Conservation (phyloP, 2,113 vertebrate species). For the Coptodon rendalli region DNA sequence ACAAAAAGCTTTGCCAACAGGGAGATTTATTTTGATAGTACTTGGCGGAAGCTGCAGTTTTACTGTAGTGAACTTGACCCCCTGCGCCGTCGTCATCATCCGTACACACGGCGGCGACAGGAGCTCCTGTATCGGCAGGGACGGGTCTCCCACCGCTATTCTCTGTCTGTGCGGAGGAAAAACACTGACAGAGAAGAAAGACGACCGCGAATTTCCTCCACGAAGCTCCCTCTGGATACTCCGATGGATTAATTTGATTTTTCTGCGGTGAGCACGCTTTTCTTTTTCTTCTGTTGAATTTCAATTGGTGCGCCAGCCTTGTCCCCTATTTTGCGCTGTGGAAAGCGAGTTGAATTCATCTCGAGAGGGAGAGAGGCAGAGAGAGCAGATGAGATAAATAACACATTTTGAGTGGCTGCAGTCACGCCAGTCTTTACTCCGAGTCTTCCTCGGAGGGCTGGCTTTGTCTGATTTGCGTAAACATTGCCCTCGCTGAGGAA, state of each 20-base stretch:
- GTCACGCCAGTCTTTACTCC: neutral
- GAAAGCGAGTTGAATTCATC: conserved; percentile 35
- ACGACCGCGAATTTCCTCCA: neutral
- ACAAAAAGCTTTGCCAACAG: neutral
- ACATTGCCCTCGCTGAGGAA: neutral
- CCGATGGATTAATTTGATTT: conserved; percentile 65
- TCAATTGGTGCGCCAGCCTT: conserved; percentile 59
- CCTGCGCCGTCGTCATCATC: conserved; percentile 56
- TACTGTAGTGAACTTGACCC: neutral
- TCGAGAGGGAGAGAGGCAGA: neutral
- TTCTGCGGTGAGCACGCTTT: conserved; percentile 61
- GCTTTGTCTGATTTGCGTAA: neutral
- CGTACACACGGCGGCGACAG: conserved; percentile 67
- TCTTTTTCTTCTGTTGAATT: conserved; percentile 23
- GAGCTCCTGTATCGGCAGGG: conserved; percentile 55
- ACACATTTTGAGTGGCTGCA: neutral
- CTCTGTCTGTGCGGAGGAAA: conserved; percentile 38
- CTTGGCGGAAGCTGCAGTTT: neutral
- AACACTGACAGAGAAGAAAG: conserved; percentile 11
- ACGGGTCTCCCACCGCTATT: conserved; percentile 52
- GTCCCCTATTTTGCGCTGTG: conserved; percentile 34
- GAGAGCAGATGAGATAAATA: conserved; percentile 18
- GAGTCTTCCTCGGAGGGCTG: neutral
- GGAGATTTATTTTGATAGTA: conserved; percentile 19
- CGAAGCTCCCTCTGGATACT: conserved; percentile 23